Conservation (phyloP, 2,888 invertebrate genomes). For the Cheilosia vulpina region DNA sequence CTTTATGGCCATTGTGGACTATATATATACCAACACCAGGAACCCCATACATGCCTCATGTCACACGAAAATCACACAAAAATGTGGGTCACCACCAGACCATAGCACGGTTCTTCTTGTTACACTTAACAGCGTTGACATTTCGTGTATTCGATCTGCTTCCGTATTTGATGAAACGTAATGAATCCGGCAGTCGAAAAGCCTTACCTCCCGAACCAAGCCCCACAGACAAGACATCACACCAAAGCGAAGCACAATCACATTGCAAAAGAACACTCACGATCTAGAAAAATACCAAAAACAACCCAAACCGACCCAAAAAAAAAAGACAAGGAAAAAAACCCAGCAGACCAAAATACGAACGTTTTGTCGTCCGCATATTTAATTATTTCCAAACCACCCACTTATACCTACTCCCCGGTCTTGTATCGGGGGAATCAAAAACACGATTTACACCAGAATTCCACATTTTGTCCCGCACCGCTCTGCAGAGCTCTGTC, state of each 20-base stretch:
- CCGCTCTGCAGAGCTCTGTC: constrained; percentile 17
- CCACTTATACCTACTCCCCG: constrained; percentile 63
- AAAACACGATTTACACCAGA: constrained; percentile 75
- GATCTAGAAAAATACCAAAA: constrained; percentile 66
- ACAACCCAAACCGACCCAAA: constrained; percentile 48
- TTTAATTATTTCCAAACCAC: constrained; percentile 75
- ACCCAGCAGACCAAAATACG: constrained; percentile 24
- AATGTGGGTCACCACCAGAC: constrained; percentile 63
- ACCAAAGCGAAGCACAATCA: constrained; percentile 20
- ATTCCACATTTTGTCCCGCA: constrained; percentile 55
- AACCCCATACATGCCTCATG: constrained; percentile 60
- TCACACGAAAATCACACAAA: constrained; percentile 72
- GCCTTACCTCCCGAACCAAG: constrained; percentile 1
- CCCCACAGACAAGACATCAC: constrained; percentile 58
- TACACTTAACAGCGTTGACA: constrained; percentile 69
- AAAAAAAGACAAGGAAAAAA: constrained; percentile 35
- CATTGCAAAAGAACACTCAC: constrained; percentile 44
- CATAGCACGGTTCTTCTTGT: constrained; percentile 39
- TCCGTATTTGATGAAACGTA: constrained; percentile 75
- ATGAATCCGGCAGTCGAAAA: constrained; percentile 52
- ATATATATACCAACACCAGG: not conserved
- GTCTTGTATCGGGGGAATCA: constrained; percentile 69
- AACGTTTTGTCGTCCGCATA: constrained; percentile 74
- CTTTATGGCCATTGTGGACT: constrained; percentile 1
- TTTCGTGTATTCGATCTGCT: constrained; percentile 73